Percentiles rank a stretch among this genome's conserved stretches.
phyloP scores from a whole-genome alignment of 2,888 invertebrate genomes.

The Amphipoea oculea region DNA sequence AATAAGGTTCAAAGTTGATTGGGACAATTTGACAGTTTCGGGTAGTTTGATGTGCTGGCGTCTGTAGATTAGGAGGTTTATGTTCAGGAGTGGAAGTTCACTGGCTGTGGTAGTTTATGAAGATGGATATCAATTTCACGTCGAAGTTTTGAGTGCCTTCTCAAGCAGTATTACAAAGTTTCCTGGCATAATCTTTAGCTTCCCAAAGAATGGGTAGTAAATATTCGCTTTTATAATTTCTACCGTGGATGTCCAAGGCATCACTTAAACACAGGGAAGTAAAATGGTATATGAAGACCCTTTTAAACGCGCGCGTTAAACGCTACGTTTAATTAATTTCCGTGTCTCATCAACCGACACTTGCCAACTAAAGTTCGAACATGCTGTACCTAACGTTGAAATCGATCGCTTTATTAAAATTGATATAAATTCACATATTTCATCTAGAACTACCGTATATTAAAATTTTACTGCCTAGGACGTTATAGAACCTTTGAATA shows the following conservation, averaged over 20 bases:
- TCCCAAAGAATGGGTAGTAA: background rate
- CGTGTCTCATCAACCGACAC: background rate
- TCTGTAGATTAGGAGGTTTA: background rate
- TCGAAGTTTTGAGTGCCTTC: no score
- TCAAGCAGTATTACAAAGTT: background rate
- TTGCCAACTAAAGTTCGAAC: background rate
- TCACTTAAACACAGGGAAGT: no score
- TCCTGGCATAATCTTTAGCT: background rate
- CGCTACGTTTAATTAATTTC: background rate
- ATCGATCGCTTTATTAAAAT: background rate
- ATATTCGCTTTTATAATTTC: background rate
- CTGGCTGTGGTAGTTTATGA: no score
- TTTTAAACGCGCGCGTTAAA: no score
- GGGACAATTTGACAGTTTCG: no score
- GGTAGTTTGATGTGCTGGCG: no score
- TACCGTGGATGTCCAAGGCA: no score
- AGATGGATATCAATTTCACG: no score
- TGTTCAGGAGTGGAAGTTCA: background rate
- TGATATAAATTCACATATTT: background rate
- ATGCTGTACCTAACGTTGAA: background rate
- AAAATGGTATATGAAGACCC: no score
- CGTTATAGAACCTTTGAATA: conserved; percentile 5
- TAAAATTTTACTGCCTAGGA: conserved; percentile 1
- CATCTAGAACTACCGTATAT: background rate
- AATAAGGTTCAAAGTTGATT: no score